These are phyloP conservation scores for Elgaria multicarinata DNA, from an alignment of 2,113 vertebrate genomes.

Conservation along the genomic window DNA sequence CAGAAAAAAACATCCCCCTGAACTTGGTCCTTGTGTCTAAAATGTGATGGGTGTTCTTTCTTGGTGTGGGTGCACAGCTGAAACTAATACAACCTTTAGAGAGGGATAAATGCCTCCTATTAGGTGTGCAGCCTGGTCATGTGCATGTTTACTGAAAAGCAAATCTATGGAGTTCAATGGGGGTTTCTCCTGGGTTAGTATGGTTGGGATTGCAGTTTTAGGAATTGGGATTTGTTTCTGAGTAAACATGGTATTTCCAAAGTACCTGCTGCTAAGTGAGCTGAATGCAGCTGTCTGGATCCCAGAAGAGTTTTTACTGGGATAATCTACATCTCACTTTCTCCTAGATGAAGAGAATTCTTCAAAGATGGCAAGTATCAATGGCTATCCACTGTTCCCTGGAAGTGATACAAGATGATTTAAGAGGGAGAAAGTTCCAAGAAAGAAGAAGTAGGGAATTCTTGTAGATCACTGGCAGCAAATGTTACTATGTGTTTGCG, in stretches of 20 bases:
- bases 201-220: background rate
- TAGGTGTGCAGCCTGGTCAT: background rate
- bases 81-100: background rate
- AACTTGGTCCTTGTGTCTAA: background rate
- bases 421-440: background rate
- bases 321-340: background rate
- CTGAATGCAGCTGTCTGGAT: accelerated
- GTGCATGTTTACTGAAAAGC: background rate
- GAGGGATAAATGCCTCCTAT: background rate
- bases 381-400: background rate
- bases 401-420: background rate
- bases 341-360: background rate
- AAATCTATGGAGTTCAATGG: background rate
- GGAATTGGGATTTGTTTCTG: background rate
- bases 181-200: background rate
- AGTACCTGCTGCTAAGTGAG: background rate
- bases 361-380: background rate
- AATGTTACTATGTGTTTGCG: background rate
- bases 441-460: background rate
- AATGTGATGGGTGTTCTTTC: background rate
- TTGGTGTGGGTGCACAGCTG: background rate
- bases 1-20: background rate
- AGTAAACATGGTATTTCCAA: accelerated
- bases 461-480: background rate
- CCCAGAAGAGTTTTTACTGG: background rate